Conservation (phyloP, 1,140 invertebrate species). For the Polypedilum pembai region DNA sequence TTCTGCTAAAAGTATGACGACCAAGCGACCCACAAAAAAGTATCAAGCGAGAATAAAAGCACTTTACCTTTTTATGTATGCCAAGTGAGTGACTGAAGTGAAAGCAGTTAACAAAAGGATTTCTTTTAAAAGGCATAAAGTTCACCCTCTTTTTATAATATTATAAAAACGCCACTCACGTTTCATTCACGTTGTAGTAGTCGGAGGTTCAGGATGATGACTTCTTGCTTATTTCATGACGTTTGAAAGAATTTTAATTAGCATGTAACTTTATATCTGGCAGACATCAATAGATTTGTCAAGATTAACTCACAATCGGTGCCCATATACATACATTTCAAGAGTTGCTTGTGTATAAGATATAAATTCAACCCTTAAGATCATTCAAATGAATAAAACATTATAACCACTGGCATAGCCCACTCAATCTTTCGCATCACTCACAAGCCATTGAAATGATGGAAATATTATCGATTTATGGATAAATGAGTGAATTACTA, state of each 20-base stretch:
- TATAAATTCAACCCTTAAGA: not conserved
- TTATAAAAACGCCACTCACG: conserved; percentile 4
- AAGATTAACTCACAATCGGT: not conserved
- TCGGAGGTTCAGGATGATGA: not conserved
- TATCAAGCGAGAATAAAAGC: not conserved
- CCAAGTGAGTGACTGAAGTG: not conserved
- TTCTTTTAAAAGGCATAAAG: not conserved
- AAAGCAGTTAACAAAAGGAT: not conserved
- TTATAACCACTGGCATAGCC: not conserved
- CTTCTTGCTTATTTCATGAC: not conserved
- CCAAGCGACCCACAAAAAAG: not conserved
- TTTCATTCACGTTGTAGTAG: not conserved
- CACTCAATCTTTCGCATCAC: not conserved
- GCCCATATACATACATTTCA: not conserved
- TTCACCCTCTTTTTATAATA: not conserved
- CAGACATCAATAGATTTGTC: not conserved
- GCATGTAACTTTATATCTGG: not conserved
- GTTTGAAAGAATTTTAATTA: too few relatives aligned
- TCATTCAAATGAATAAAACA: not conserved
- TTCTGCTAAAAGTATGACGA: too few relatives aligned
- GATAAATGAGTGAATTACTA: not conserved
- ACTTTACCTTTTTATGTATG: conserved; percentile 10
- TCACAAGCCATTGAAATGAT: not conserved
- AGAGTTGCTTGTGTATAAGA: not conserved
- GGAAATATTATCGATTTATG: conserved; percentile 4